phyloP scores from a whole-genome alignment of 2,113 vertebrate genomes.

The Ondatra zibethicus region DNA sequence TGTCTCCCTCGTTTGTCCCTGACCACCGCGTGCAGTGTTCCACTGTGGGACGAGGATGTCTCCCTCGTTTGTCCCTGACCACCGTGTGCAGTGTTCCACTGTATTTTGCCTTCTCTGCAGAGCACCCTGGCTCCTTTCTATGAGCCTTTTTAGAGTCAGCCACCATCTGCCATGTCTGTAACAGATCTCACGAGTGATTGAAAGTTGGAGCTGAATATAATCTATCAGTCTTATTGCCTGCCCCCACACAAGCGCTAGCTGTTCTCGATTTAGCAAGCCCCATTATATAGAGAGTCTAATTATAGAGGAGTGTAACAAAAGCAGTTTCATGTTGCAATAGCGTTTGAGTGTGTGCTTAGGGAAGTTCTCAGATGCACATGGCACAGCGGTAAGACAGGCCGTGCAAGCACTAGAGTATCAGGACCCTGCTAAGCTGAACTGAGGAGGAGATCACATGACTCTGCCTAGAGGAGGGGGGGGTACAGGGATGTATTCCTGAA shows the following conservation, averaged over 20 bases:
- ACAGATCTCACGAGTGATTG: conserved; percentile 81
- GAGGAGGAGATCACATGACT: background rate
- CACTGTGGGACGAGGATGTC: too few species aligned
- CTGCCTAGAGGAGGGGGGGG: background rate
- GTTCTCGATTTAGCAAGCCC: conserved; percentile 81
- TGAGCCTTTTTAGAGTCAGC: conserved; percentile 79
- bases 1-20: too few species aligned
- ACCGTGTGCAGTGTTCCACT: background rate
- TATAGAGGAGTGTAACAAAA: conserved; percentile 80
- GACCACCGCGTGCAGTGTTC: too few species aligned
- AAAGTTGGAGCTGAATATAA: conserved; percentile 84
- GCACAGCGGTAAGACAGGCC: background rate
- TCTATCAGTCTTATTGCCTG: conserved; percentile 79
- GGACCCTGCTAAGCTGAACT: background rate
- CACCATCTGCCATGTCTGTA: conserved; percentile 82
- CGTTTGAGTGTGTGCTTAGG: conserved; percentile 60
- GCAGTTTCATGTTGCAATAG: conserved; percentile 70
- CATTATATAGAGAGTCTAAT: conserved; percentile 79
- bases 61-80: background rate
- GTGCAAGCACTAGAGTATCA: background rate
- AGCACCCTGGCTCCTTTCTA: conserved; percentile 64
- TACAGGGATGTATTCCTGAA: background rate
- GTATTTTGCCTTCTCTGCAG: conserved; percentile 31
- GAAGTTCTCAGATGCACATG: conserved; percentile 50
- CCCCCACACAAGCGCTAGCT: conserved; percentile 77